Evolutionary conservation across 2,888 invertebrate genomes (phyloP).

Genomic region (Linyphia triangularis): DNA sequence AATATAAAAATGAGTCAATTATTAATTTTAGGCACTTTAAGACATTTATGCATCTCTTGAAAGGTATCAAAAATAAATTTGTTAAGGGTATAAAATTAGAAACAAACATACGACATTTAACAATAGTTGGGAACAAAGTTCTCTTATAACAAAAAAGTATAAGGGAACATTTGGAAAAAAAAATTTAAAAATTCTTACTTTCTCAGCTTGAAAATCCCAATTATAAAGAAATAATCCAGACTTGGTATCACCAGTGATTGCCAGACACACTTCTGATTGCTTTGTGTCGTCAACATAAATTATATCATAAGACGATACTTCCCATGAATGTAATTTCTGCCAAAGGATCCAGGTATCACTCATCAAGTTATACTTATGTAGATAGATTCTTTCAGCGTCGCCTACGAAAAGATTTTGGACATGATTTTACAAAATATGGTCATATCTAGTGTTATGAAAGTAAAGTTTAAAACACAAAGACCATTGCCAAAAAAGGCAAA

Average conservation of each 20-base stretch:
- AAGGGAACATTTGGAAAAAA: background rate
- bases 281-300: background rate
- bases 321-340: constrained; percentile 16
- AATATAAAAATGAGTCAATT: too few species aligned
- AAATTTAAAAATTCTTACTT: background rate
- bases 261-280: background rate
- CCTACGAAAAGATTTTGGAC: constrained; percentile 1
- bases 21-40: too few species aligned
- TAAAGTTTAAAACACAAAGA: too few species aligned
- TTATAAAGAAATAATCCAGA: constrained; percentile 42
- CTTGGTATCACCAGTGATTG: constrained; percentile 11
- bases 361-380: constrained; percentile 14
- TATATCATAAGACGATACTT: constrained; percentile 16
- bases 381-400: constrained; percentile 21
- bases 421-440: background rate
- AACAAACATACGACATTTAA: too few species aligned
- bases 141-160: too few species aligned
- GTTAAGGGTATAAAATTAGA: too few species aligned
- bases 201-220: constrained; percentile 23
- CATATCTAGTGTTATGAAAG: too few species aligned
- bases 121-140: too few species aligned
- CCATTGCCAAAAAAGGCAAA: too few species aligned
- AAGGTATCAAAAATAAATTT: too few species aligned
- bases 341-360: constrained; percentile 18
- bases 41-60: too few species aligned